A percentile compares a stretch with the other conserved stretches of the same genome.
These are phyloP conservation scores for Bombus impatiens DNA, from an alignment of 1,140 invertebrate species.

Conservation along the genomic window DNA sequence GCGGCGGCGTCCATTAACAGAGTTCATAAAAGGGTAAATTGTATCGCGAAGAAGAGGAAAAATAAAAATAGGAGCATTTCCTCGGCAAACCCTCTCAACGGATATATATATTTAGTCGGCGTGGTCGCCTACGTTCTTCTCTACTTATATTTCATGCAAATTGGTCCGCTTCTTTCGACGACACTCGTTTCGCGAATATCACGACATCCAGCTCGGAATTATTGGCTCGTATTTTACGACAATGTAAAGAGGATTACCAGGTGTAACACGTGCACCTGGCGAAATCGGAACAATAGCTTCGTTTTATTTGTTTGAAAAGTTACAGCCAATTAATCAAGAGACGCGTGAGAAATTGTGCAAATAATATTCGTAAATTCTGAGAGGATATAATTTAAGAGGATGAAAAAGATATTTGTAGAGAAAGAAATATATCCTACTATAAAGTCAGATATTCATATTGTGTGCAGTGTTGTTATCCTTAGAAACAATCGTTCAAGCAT, in stretches of 20 bases:
- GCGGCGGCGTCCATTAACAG: not conserved
- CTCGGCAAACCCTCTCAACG: not conserved
- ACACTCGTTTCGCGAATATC: not conserved
- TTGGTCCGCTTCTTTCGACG: not conserved
- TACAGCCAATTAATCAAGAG: not conserved
- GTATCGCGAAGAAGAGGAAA: not conserved
- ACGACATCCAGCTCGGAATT: not conserved
- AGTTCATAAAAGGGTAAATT: slow-evolving; percentile 25
- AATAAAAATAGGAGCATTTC: slow-evolving; percentile 36
- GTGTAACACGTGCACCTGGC: not conserved
- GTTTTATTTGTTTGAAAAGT: not conserved
- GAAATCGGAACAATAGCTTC: not conserved
- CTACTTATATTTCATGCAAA: not conserved
- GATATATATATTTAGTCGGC: not conserved
- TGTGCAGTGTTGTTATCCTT: too few relatives aligned
- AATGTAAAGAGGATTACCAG: not conserved
- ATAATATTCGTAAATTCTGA: not conserved
- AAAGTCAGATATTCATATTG: not conserved
- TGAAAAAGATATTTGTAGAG: too few relatives aligned
- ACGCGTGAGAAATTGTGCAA: not conserved
- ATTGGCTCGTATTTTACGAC: not conserved
- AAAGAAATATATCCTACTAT: too few relatives aligned
- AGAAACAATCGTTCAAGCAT: too few relatives aligned
- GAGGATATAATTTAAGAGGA: too few relatives aligned
- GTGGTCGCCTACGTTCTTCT: not conserved